Base-by-base conservation (phyloP, 2,888 invertebrate genomes). In the Baronia brevicornis region DNA sequence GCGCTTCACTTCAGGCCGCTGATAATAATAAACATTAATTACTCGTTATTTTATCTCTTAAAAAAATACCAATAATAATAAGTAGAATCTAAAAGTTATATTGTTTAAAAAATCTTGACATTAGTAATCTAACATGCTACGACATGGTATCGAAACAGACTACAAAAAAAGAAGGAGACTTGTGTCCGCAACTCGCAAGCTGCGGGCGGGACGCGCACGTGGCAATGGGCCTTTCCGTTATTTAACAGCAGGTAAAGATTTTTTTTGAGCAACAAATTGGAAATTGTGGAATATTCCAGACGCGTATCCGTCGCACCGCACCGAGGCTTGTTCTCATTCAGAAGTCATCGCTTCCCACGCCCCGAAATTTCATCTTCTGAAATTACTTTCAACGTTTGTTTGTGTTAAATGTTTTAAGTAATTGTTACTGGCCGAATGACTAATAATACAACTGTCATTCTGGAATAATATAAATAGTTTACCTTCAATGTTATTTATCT, bases 161-260 rank as follows among this genome's bases (percentile, higher is more conserved):
- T 17, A 33, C 26, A 37, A 34, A 28, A 21, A 20, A 31, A 21
- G 28, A 26, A 32, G 38, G 33, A 20, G 29, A 35, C 11, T 9
- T 27, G 14, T 25, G 34, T 25, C 29, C 28, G 53, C 72, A 77
- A 75, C 75, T 73, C 73, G 77, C 71, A 50, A 34, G 31, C 35
- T 35, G 35, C 25, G 25, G 24, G 32, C 35, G 51, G 30, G 36
- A 29, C 41, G 25, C 30, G 48, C 82, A 82, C 82, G 82, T 82
- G 82, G 82, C 82, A 84, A 59, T 51, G 61, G 63, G 50, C 64
- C 77, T 77, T 79, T 73, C 82, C 78, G 80, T 73, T 71, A 65
- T 67, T 68, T 63, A 63, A 56, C 54, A 51, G 73, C 82, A 84
- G 82, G 82, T 84, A 84, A 75, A 63, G 47, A 49, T 68, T 74